phyloP scores from a whole-genome alignment of 2,888 invertebrate genomes.

The Nomada lathburiana region DNA sequence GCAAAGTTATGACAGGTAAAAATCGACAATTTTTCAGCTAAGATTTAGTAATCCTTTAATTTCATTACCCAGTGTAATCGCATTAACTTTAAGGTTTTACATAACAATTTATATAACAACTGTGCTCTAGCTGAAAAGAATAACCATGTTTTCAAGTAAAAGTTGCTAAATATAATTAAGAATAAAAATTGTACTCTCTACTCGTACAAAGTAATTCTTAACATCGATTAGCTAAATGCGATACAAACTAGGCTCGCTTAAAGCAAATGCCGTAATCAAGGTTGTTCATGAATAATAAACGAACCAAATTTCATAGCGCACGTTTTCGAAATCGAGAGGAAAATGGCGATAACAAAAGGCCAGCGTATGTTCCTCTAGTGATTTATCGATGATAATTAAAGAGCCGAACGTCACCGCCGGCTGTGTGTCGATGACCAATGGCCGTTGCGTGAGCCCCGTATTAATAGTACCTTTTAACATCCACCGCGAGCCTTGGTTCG shows the following conservation, averaged over 20 bases:
- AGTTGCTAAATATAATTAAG: no score
- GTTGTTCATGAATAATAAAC: neutral
- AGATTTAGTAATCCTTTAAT: no score
- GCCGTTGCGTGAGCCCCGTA: constrained; percentile 78
- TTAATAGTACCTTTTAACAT: constrained; percentile 75
- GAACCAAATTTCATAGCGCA: constrained; percentile 9
- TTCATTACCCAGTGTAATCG: no score
- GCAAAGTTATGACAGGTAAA: no score
- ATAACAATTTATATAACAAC: no score
- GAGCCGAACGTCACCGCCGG: constrained; percentile 78
- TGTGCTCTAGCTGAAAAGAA: no score
- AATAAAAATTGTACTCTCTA: no score
- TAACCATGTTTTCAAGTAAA: no score
- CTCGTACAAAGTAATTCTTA: no score
- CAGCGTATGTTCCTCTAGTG: constrained; percentile 57
- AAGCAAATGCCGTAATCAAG: neutral
- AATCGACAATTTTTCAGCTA: no score
- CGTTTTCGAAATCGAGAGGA: constrained; percentile 31
- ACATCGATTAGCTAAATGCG: no score
- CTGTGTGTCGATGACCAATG: constrained; percentile 81
- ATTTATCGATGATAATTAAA: constrained; percentile 81
- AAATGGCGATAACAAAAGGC: constrained; percentile 45
- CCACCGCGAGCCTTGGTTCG: constrained; percentile 37
- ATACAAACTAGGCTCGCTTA: neutral
- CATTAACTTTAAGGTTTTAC: no score